Evolutionary conservation across 1,140 invertebrate species (phyloP).

Genomic region (Monomorium pharaonis): DNA sequence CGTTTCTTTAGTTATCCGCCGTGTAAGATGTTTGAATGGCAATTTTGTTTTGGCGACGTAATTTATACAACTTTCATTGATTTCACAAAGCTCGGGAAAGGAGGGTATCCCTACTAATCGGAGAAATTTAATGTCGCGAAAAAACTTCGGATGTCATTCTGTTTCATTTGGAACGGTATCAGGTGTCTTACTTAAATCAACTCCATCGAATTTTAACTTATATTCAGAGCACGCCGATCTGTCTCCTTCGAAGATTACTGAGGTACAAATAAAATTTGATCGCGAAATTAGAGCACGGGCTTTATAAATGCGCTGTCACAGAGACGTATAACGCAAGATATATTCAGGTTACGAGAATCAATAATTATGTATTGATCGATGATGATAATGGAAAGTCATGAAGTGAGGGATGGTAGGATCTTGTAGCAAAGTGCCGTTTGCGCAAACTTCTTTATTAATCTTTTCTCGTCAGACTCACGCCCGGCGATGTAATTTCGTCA

Average conservation of each 20-base stretch:
- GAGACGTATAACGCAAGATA: neutral
- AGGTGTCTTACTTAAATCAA: conserved; percentile 33
- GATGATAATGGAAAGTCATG: conserved; percentile 22
- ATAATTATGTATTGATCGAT: conserved; percentile 32
- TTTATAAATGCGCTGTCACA: conserved; percentile 43
- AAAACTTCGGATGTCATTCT: conserved; percentile 7
- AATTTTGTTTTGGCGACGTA: neutral
- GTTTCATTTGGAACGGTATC: conserved; percentile 27
- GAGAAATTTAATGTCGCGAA: conserved; percentile 13
- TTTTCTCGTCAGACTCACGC: neutral
- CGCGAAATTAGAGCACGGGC: conserved; percentile 13
- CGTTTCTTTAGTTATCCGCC: neutral
- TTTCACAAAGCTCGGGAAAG: conserved; percentile 3
- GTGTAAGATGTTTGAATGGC: neutral
- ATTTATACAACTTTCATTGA: conserved; percentile 9
- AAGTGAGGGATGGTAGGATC: neutral
- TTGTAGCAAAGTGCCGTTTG: neutral
- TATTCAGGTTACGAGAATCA: conserved; percentile 19
- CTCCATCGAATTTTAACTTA: conserved; percentile 36
- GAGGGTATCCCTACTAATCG: conserved; percentile 20
- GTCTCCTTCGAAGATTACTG: neutral
- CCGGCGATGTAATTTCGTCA: conserved; percentile 30
- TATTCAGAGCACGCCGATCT: neutral
- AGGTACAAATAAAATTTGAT: conserved; percentile 23
- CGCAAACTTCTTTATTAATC: conserved; percentile 41